A percentile compares a stretch with the other conserved stretches of the same genome.
Evolutionary conservation across 2,797 vertebrate species (phyloP).

Genomic region (Fratercula arctica): DNA sequence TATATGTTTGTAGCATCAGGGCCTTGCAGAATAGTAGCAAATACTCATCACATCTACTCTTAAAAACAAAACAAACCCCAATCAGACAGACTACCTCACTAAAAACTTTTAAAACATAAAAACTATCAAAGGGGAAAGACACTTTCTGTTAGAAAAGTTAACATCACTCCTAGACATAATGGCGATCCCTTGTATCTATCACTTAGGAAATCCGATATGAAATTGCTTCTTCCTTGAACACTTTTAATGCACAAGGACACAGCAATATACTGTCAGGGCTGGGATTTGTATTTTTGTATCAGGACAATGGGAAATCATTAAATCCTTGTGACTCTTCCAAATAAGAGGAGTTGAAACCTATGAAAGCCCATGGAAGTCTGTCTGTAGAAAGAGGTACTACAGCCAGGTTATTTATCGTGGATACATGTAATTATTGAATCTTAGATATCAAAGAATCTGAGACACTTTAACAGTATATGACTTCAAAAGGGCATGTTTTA

Average conservation of each 20-base stretch:
- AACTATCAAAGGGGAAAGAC: background rate
- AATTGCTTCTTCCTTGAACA: background rate
- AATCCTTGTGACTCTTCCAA: background rate
- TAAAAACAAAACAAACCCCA: background rate
- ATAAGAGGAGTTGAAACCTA: background rate
- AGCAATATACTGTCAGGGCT: background rate
- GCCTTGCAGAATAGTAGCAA: background rate
- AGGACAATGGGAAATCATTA: background rate
- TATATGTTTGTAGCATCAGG: background rate
- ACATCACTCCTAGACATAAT: background rate
- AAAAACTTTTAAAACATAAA: background rate
- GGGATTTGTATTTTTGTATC: background rate
- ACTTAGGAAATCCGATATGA: background rate
- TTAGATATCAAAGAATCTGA: background rate
- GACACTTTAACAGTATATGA: background rate
- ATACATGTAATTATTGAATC: fast-evolving
- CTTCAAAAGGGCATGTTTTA: background rate
- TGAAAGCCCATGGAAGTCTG: background rate
- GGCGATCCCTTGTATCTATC: background rate
- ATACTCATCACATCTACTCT: background rate
- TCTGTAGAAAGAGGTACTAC: background rate
- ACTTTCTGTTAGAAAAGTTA: background rate
- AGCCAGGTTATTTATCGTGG: background rate
- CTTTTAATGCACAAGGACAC: background rate
- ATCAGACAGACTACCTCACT: background rate